Conservation (phyloP, 2,797 vertebrate genomes). For the Enteromius trimaculatus region DNA sequence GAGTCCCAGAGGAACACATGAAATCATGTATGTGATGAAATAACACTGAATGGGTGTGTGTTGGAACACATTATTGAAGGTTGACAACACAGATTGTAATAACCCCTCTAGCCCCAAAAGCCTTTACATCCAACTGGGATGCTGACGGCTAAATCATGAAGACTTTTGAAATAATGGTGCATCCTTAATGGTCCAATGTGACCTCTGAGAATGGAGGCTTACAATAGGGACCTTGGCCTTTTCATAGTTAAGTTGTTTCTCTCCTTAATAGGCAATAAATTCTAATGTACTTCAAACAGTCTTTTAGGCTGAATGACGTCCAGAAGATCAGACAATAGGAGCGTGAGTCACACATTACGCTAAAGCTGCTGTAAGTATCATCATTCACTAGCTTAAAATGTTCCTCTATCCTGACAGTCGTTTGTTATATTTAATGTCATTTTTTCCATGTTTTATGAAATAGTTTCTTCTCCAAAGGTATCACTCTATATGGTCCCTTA, state of each 20-base stretch:
- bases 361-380: background rate
- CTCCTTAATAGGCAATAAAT: constrained; percentile 32
- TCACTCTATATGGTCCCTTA: constrained; percentile 20
- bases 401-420: constrained; percentile 13
- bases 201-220: constrained; percentile 33
- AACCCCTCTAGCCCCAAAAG: constrained; percentile 20
- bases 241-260: constrained; percentile 18
- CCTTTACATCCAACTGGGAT: constrained; percentile 35
- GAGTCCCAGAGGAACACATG: constrained; percentile 53
- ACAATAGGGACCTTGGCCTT: constrained; percentile 27
- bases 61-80: constrained; percentile 39
- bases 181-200: constrained; percentile 12
- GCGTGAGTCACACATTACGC: background rate
- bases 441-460: background rate
- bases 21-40: constrained; percentile 57
- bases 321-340: constrained; percentile 25
- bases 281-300: constrained; percentile 22
- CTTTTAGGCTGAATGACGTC: constrained; percentile 28
- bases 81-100: constrained; percentile 38
- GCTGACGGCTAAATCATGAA: constrained; percentile 26
- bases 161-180: constrained; percentile 28
- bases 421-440: background rate
- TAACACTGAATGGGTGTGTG: constrained; percentile 35
- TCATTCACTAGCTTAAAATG: background rate
- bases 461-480: constrained; percentile 10